Evolutionary conservation across 2,888 invertebrate genomes (phyloP).

Genomic region (Drosophila melanosoma): DNA sequence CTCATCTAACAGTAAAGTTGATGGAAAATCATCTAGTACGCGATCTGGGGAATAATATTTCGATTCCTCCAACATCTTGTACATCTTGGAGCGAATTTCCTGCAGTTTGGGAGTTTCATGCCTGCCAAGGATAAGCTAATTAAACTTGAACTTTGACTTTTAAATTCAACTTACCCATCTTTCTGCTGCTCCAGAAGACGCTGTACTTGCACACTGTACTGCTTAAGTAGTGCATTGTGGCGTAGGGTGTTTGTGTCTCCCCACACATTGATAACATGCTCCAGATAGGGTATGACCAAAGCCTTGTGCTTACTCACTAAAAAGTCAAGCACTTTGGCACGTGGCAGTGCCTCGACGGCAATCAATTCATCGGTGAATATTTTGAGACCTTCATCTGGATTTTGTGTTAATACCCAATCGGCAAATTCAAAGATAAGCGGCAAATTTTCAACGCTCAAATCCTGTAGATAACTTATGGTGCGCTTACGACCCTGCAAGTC

Average conservation of each 20-base stretch:
- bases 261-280: constrained; percentile 97
- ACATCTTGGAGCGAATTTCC: constrained; percentile 87
- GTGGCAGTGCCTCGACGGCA: constrained; percentile 95
- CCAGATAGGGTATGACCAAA: constrained; percentile 96
- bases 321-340: constrained; percentile 95
- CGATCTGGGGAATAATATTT: constrained; percentile 93
- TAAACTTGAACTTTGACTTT: too few relatives aligned
- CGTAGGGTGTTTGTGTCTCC: constrained; percentile 93
- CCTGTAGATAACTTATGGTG: constrained; percentile 96
- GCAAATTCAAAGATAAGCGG: constrained; percentile 97
- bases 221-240: constrained; percentile 95
- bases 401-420: constrained; percentile 94
- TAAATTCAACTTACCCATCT: constrained; percentile 41
- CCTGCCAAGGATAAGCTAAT: constrained; percentile 17
- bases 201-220: constrained; percentile 92
- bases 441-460: constrained; percentile 92
- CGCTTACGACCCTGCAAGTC: constrained; percentile 92
- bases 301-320: constrained; percentile 92
- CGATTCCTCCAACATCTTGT: constrained; percentile 93
- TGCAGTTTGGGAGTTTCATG: constrained; percentile 69
- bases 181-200: constrained; percentile 77
- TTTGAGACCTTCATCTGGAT: constrained; percentile 95
- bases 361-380: constrained; percentile 94
- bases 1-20: constrained; percentile 94
- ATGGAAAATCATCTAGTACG: constrained; percentile 94